These are phyloP conservation scores for Diadema setosum DNA, from an alignment of 35 echinoderm and acorn worm species.

Conservation along the genomic window DNA sequence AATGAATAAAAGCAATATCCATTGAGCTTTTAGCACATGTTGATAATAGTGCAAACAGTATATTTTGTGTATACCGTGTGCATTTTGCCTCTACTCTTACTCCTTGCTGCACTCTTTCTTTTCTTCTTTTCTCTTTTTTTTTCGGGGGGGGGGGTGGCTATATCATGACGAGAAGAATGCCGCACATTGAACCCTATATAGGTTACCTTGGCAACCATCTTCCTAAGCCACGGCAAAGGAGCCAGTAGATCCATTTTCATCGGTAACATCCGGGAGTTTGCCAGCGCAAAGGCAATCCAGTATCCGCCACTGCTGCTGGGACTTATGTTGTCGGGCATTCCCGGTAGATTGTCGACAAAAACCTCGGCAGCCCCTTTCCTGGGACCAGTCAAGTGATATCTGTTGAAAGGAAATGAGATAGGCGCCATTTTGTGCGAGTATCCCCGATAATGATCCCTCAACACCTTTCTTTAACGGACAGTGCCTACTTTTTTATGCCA, in stretches of 20 bases:
- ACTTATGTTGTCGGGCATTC: conserved; percentile 69
- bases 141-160: neutral
- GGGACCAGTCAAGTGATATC: conserved; percentile 82
- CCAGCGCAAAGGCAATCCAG: conserved; percentile 68
- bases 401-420: conserved; percentile 16
- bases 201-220: conserved; percentile 66
- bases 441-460: too few species aligned
- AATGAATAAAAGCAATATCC: too few species aligned
- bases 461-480: too few species aligned
- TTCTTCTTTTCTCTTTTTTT: neutral
- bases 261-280: neutral
- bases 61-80: too few species aligned
- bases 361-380: conserved; percentile 31
- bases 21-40: too few species aligned
- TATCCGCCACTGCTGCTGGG: conserved; percentile 76
- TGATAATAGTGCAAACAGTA: too few species aligned
- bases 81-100: too few species aligned
- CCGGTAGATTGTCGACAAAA: conserved; percentile 67
- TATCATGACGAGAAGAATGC: too few species aligned
- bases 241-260: conserved; percentile 41
- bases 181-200: too few species aligned
- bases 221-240: conserved; percentile 62
- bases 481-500: too few species aligned
- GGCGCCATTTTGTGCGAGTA: too few species aligned
- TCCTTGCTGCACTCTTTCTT: too few species aligned